A percentile compares a stretch with the other conserved stretches of the same genome.
These are phyloP conservation scores for Gambusia yucatana DNA, from an alignment of 2,797 vertebrate species.

Conservation along the genomic window DNA sequence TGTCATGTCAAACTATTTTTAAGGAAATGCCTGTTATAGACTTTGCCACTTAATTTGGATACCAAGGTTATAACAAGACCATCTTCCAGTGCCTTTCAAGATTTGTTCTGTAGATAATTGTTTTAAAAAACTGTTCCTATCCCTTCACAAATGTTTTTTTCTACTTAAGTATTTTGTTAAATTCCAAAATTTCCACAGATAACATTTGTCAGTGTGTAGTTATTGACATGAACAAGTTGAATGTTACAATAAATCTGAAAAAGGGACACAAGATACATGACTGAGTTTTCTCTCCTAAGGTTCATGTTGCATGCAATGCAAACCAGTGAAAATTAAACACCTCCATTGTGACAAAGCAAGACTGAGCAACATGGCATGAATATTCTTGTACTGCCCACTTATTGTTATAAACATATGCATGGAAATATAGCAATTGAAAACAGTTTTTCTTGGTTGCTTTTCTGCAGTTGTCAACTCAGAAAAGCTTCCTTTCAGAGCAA, in stretches of 20 bases:
- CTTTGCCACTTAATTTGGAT: not conserved
- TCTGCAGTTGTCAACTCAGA: too few relatives aligned
- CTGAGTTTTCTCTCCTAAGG: slow-evolving; percentile 16
- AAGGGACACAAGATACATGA: not conserved
- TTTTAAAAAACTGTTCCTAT: not conserved
- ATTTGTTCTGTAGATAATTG: not conserved
- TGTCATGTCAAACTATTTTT: not conserved
- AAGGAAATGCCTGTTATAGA: not conserved
- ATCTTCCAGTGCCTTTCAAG: not conserved
- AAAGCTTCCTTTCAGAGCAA: not conserved
- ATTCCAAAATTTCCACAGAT: not conserved
- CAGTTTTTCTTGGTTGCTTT: too few relatives aligned
- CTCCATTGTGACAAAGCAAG: slow-evolving; percentile 46
- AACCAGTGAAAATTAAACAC: slow-evolving; percentile 76
- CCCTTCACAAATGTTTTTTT: not conserved
- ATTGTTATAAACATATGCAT: not conserved
- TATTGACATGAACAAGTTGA: not conserved
- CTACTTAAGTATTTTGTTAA: not conserved
- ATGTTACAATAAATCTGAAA: not conserved
- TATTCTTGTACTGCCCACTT: slow-evolving; percentile 18
- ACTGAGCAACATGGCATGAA: slow-evolving; percentile 53
- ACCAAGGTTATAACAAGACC: not conserved
- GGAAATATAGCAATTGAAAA: not conserved
- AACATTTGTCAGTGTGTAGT: not conserved
- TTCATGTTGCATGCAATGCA: slow-evolving; percentile 39